phyloP scores from a whole-genome alignment of 1,140 invertebrate genomes.

The Proales similis region DNA sequence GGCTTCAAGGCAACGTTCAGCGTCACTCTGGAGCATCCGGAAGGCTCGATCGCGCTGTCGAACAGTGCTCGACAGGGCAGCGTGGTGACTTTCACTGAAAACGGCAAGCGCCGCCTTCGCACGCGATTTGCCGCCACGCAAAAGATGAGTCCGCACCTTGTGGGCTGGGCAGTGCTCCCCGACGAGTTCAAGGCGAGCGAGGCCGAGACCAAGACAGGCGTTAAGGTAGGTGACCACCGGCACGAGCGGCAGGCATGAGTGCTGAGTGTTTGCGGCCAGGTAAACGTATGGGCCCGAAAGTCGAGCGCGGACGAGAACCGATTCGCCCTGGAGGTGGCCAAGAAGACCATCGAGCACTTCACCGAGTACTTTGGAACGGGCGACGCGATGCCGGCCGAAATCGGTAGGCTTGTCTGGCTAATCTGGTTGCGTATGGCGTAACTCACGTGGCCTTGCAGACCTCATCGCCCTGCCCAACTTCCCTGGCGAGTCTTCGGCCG shows the following conservation, averaged over 20 bases:
- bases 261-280: neutral
- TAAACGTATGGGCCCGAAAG: constrained; percentile 13
- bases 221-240: neutral
- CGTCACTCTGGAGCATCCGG: constrained; percentile 50
- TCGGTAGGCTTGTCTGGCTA: neutral
- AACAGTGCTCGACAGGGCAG: constrained; percentile 1
- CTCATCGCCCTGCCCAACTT: constrained; percentile 18
- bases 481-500: constrained; percentile 68
- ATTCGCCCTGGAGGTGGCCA: constrained; percentile 21
- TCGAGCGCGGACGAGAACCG: constrained; percentile 6
- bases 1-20: constrained; percentile 58
- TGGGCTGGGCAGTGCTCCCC: constrained; percentile 6
- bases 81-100: constrained; percentile 2
- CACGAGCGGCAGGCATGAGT: constrained; percentile 45
- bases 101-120: neutral
- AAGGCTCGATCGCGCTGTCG: constrained; percentile 8
- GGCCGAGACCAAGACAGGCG: neutral
- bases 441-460: constrained; percentile 59
- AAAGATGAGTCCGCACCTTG: constrained; percentile 15
- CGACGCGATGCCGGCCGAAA: constrained; percentile 28
- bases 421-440: neutral
- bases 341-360: constrained; percentile 5
- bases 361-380: constrained; percentile 1
- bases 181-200: neutral
- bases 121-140: constrained; percentile 11